Base-by-base conservation (phyloP, 2,888 invertebrate genomes). In the Drosophila setosimentum region DNA sequence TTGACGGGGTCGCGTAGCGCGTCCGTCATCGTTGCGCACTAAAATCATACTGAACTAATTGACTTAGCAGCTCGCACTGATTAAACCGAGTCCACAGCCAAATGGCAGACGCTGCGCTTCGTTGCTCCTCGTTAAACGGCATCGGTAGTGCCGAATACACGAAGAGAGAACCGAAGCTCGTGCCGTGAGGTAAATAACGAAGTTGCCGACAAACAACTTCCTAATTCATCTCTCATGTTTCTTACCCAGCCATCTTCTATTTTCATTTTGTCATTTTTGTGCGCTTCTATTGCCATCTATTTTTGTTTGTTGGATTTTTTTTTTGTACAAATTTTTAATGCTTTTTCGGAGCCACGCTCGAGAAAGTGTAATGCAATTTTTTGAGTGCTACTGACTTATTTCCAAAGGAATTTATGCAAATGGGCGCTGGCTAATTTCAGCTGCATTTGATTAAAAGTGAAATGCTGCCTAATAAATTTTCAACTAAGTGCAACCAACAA, bases 21-120 rank as follows among this genome's bases (percentile, higher is more conserved):
- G 78, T 78, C 92, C 89, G 82, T 78, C 83, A 85, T 77, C 90
- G 80, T 84, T 88, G 89, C 84, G 82, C 81, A 89, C 87, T 87
- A 84, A 88, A 86, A 91, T 86, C 91, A 89, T 92, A 92, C 92
- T 92, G 92, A 92, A 92, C 93, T 91, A 92, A 93, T 92, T 93
- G 92, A 86, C 89, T 90, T 89, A 89, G 85, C 89, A 87, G 84
- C 85, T 91, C 89, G 91, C 91, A 90, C 91, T 91, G 92, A 92
- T 92, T 92, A 92, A 92, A 91, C 89, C 88, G 86, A 87, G 80
- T 79, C 72, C 66, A 45, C 18, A 53, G 68, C 66, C 60, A 64
- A 69, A 74, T 70, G 70, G 68, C 65, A 69, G 68, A 65, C 65
- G 66, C 37, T 50, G 30, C 42, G 62, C 60, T 66, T 80, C 72